Base-by-base conservation (phyloP, 1,140 invertebrate genomes). In the Protaetia brevitarsis region DNA sequence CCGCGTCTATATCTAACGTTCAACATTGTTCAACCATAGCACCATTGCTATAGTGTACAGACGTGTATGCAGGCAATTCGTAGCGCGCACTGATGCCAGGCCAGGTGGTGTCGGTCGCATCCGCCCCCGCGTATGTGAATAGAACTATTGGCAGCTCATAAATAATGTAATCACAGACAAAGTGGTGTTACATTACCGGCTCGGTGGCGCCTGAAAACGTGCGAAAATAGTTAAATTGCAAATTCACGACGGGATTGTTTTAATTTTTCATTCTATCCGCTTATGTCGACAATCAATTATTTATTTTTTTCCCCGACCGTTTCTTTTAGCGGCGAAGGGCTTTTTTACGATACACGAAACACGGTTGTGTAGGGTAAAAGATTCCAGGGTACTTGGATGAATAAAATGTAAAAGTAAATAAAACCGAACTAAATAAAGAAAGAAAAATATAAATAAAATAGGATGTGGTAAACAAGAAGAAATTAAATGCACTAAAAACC, bases 101-200 rank as follows among this genome's bases (percentile, higher is more conserved):
- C 58, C 68, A 67, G 68, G 68, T 69, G 70, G 37, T 64, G 68
- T 63, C 64, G 63, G 68, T 71, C 70, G 68, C 70, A 71, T 69
- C 68, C 64, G 68, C 45, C 62, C 68, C 56, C 68, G 59, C 66
- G 62, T 64, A 67, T 71, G 68, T 69, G 68, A 69, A 71, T 71
- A 69, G 70, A 66, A 66, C 66, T 69, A 71, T 71, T 69, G 70
- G 70, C 68, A 71, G 66, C 70, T 71, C 70, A 71, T 71, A 71
- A 71, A 71, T 71, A 71, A 71, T 71, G 68, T 69, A 71, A 71
- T 70, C 66, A 70, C 66, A 69, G 68, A 71, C 70, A 71, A 71
- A 71, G 68, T 71, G 70, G 68, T 71, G 66, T 69, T 71, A 71
- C 70, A 66, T 69, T 69, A 69, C 66, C 63, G 45, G 45, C 41